A percentile compares a stretch with the other conserved stretches of the same genome.
phyloP scores from a whole-genome alignment of 1,140 invertebrate species.

The Drosophila busckii region DNA sequence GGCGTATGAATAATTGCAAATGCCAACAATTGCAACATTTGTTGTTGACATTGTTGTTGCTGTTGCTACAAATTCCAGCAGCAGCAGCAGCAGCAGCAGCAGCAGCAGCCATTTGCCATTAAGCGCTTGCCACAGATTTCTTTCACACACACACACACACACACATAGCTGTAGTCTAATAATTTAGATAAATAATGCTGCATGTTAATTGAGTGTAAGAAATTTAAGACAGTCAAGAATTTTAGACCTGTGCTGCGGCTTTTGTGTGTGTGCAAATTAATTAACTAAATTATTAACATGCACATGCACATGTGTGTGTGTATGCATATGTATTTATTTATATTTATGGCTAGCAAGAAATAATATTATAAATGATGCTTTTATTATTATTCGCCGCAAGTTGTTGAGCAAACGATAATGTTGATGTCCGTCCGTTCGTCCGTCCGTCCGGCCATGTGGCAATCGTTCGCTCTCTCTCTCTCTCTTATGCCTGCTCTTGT shows the following conservation, averaged over 20 bases:
- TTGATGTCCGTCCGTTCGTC: slow-evolving; percentile 63
- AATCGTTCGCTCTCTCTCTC: no score
- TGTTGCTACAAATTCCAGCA: slow-evolving; percentile 38
- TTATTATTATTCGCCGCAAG: slow-evolving; percentile 73
- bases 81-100: background rate
- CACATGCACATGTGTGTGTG: no score
- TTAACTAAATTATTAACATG: slow-evolving; percentile 75
- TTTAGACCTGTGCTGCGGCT: slow-evolving; percentile 18
- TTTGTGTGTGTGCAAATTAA: slow-evolving; percentile 63
- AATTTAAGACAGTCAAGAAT: slow-evolving; percentile 50
- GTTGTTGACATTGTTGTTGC: slow-evolving; percentile 33
- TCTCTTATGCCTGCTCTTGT: slow-evolving; percentile 21
- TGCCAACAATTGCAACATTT: slow-evolving; percentile 71
- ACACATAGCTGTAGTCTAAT: slow-evolving; percentile 15
- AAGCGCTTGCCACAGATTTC: slow-evolving; percentile 24
- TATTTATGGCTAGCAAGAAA: no score
- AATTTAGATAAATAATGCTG: slow-evolving; percentile 73
- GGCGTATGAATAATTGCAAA: slow-evolving; percentile 75
- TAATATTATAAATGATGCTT: slow-evolving; percentile 72
- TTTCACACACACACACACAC: slow-evolving; percentile 6
- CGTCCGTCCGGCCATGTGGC: slow-evolving; percentile 48
- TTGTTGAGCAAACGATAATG: slow-evolving; percentile 60
- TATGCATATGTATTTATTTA: no score
- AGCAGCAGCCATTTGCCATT: slow-evolving; percentile 10
- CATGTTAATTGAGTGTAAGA: slow-evolving; percentile 75